These are phyloP conservation scores for Neopelma chrysocephalum DNA, from an alignment of 2,797 vertebrate species.

Conservation along the genomic window DNA sequence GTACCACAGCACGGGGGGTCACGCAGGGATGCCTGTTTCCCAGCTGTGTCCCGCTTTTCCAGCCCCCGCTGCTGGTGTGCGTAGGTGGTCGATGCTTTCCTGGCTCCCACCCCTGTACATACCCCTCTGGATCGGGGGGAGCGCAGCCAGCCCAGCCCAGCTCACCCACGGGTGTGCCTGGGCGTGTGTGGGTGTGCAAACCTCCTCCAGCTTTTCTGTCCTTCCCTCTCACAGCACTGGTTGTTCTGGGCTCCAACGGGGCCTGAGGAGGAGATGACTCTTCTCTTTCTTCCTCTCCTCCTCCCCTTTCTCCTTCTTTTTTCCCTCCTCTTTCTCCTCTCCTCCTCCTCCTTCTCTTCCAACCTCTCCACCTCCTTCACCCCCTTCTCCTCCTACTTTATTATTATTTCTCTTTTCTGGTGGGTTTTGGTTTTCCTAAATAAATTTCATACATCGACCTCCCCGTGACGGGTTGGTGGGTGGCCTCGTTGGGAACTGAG, in stretches of 20 bases:
- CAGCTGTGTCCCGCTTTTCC: not conserved
- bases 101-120: not conserved
- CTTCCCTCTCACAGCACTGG: not conserved
- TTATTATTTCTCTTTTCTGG: conserved; percentile 13
- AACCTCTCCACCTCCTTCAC: not conserved
- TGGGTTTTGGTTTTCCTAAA: conserved; percentile 67
- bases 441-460: conserved; percentile 68
- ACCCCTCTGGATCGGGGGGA: not conserved
- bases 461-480: not conserved
- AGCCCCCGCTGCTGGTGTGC: not conserved
- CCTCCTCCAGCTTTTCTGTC: not conserved
- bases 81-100: not conserved
- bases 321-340: not conserved
- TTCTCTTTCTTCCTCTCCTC: not conserved
- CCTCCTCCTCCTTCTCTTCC: not conserved
- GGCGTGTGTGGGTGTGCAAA: not conserved
- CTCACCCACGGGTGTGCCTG: not conserved
- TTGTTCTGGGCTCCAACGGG: not conserved
- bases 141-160: not conserved
- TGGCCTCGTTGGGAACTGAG: not conserved
- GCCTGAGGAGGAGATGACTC: not conserved
- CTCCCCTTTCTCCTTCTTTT: too few relatives aligned
- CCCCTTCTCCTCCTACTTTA: not conserved
- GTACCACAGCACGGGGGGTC: not conserved
- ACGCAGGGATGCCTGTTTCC: not conserved